Evolutionary conservation across 2,113 vertebrate species (phyloP), one percentile per base, ranked within the genome.

Genomic region (Sclerurus mexicanus): DNA sequence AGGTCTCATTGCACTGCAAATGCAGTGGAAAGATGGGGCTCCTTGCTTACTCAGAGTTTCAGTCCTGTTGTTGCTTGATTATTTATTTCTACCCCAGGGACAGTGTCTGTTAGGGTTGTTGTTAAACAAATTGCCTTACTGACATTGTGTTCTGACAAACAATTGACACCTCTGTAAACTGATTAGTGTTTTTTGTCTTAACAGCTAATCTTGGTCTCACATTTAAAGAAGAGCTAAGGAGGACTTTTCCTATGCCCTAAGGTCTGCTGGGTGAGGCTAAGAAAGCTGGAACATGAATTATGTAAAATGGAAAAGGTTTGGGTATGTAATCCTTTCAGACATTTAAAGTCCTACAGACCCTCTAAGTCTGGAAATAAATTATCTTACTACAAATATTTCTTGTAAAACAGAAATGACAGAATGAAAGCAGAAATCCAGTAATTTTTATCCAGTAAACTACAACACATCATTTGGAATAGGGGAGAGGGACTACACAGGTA

Each of bases 61-160:
- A 87, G 77, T 50, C 69, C 60, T 0, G 0, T 2, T 49, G 93
- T 86, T 86, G 40, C 92, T 93, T 96, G 94, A 95, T 97, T 95
- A 83, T 71, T 93, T 82, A 73, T 90, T 98, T 97, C 97, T 40
- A 7, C 86, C 76, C 87, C 78, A 91, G 94, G 95, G 73, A 92
- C 78, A 55, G 76, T 97, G 95, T 77, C 88, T 97, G 94, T 91
- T 96, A 93, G 53, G 77, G 74, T 53, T 88, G 91, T 86, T 95
- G 83, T 88, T 96, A 96, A 97, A 97, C 86, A 97, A 97, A 93
- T 92, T 85, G 35, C 77, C 40, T 95, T 77, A 23, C 77, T 95
- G 74, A 76, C 73, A 95, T 93, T 97, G 94, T 97, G 49, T 97
- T 97, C 96, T 91, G 89, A 95, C 68, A 97, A 97, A 96, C 89